Evolutionary conservation across 2,113 vertebrate species (phyloP), one percentile per base, ranked within the genome.

Genomic region (Psammodynastes pulverulentus): DNA sequence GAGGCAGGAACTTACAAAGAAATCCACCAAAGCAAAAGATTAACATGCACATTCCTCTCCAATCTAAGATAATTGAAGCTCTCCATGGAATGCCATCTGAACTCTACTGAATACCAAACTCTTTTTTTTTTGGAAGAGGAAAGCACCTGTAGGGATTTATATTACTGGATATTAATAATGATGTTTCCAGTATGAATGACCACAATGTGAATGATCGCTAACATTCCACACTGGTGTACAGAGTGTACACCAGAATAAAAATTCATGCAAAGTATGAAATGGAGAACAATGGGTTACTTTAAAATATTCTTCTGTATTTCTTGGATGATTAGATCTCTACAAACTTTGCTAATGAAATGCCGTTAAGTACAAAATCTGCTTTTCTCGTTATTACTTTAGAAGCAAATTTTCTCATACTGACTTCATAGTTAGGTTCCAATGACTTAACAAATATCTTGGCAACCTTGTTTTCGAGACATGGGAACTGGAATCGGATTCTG

Each of bases 371-470:
- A n/a, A 90, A 95, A 96, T 96, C 93, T 96, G 96, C 67, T 97
- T 97, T 96, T 94, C 91, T 90, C 91, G 94, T 96, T 94, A 96
- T 92, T 92, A 72, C 90, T 91, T 52, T 88, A 90, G 90, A 97
- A 96, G 89, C 95, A 97, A 92, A 94, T 93, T 86, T 53, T 95
- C 94, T 95, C 92, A 87, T 94, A 91, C 34, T 86, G 86, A 88
- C 51, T 79, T 46, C 90, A 24, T 72, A 49, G 84, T 93, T 88
- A 93, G 91, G 89, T 3, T 86, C 58, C 46, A 92, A 51, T 94
- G 87, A 90, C 93, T 93, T 94, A 92, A 26, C 49, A 94, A 94
- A 86, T 91, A 94, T 92, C 93, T 95, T 29, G 84, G 67, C 79
- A 93, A 95, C 24, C 51, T 67, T 79, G 67, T 4, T 95, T 95